phyloP scores from a whole-genome alignment of 2,113 vertebrate species.

The Rousettus leschenaultii region DNA sequence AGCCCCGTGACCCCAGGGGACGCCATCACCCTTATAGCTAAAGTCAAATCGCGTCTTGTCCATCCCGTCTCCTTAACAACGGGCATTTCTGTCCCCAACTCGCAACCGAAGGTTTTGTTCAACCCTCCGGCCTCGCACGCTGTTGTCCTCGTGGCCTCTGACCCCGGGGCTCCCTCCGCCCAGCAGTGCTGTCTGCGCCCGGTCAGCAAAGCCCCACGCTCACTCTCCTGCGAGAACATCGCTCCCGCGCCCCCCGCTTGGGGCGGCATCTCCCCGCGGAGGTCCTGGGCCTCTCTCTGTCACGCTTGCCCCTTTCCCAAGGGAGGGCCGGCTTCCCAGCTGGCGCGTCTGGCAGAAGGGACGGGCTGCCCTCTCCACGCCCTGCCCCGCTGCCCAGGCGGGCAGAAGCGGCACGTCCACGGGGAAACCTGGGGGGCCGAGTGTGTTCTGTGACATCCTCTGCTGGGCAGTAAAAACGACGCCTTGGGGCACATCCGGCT shows the following conservation, averaged over 20 bases:
- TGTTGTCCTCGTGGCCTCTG: neutral
- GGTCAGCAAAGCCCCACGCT: neutral
- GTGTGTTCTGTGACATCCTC: neutral
- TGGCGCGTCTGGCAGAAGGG: neutral
- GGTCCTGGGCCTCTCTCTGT: neutral
- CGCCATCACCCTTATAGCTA: neutral
- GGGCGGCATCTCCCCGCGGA: neutral
- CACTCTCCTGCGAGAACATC: neutral
- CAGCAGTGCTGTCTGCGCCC: fast-evolving
- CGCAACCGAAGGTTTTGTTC: neutral
- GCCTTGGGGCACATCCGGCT: neutral
- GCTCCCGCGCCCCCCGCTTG: neutral
- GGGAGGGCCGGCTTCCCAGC: too few species aligned
- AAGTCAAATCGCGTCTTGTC: neutral
- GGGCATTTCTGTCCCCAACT: neutral
- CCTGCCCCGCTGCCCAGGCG: neutral
- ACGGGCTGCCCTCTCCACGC: too few species aligned
- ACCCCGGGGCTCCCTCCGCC: neutral
- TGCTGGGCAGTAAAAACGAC: too few species aligned
- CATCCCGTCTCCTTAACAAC: neutral
- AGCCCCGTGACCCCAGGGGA: fast-evolving
- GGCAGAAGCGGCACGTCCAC: fast-evolving
- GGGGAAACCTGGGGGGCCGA: neutral
- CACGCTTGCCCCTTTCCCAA: too few species aligned
- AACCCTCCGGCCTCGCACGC: neutral